Base-by-base conservation (phyloP, 2,113 vertebrate species). In the Vanacampus margaritifer region DNA sequence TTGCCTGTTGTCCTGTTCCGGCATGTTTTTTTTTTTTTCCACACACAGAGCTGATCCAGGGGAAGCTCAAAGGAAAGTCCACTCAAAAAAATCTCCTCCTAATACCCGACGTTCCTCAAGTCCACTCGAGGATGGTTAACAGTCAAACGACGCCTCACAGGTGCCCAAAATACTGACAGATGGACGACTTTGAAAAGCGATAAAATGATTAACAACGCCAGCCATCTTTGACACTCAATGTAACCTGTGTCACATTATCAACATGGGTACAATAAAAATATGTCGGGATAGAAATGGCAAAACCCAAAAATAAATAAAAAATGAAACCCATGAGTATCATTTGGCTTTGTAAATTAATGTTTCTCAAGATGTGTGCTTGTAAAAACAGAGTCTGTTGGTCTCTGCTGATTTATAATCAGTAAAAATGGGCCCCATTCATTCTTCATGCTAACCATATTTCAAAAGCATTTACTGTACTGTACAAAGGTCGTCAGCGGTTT, bases 1-100 rank as follows among this genome's bases (percentile, higher is more conserved):
- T 43, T 26, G 32, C 63, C 59, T 75, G 68, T 66, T 65, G 45
- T 84, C 82, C 67, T 90, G 88, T 90, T 77, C 75, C 62, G 63
- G 74, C 91, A 83, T 72, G 84, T 84, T 83, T 69, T 60, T 28
- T 32, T 61, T 59, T 12, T 48, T 21, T 50, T 50, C 6, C 24
- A 28, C 23, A 1, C 65, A 65, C 43, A 76, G 51, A 71, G 64
- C 41, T 65, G 69, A 75, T 37, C 37, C 6, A n/a, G 50, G 54
- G 50, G 39, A 67, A 68, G 67, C 69, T 54, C 28, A 21, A 24
- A 37, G 73, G 53, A 72, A 73, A 76, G 48, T 37, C 59, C 51
- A 17, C 57, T 24, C 65, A 45, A 50, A 53, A 56, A 35, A 24
- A 53, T 64, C 53, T 64, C 62, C 23, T 56, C 62, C 23, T 61